Evolutionary conservation across 2,113 vertebrate species (phyloP).

Genomic region (Eclectus roratus): DNA sequence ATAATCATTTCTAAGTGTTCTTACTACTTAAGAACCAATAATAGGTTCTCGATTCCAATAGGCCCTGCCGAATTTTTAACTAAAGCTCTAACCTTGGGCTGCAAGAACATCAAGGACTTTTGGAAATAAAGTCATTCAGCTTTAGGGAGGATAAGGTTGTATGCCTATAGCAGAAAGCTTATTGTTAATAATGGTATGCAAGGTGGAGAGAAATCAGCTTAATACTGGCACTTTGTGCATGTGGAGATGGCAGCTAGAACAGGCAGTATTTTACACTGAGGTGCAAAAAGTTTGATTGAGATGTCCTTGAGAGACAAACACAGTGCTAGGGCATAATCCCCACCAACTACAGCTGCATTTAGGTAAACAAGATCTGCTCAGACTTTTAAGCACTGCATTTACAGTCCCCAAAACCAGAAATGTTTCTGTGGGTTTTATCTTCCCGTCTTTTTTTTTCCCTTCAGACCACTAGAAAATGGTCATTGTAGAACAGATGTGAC

Average conservation of each 20-base stretch:
- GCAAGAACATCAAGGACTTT: background rate
- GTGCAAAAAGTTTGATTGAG: background rate
- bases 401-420: background rate
- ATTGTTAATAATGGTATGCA: background rate
- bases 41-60: background rate
- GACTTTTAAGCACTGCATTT: background rate
- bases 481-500: background rate
- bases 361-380: background rate
- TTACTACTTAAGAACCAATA: background rate
- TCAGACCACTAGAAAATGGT: background rate
- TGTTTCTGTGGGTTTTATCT: background rate
- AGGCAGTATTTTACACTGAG: background rate
- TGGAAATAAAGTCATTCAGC: background rate
- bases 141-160: background rate
- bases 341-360: background rate
- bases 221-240: background rate
- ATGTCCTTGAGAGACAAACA: background rate
- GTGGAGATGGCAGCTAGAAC: background rate
- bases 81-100: background rate
- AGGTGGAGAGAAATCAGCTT: background rate
- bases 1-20: background rate
- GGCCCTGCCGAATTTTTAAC: background rate
- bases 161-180: background rate
- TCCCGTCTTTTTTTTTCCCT: background rate
- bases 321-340: background rate